phyloP scores from a whole-genome alignment of 2,797 vertebrate species.

The Neosilurus hyrtlii region DNA sequence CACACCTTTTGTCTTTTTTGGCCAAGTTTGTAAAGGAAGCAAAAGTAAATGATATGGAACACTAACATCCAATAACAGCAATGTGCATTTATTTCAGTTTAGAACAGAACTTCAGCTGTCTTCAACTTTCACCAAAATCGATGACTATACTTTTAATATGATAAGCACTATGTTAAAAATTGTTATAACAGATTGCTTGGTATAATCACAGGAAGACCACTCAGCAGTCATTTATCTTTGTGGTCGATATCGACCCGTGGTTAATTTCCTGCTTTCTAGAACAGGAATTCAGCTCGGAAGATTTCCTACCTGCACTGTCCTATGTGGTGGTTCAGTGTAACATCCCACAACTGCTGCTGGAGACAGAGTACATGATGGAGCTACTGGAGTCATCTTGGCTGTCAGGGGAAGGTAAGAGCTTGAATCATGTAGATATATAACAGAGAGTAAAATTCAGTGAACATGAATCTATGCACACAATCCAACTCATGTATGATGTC shows the following conservation, averaged over 20 bases:
- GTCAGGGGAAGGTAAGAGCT: constrained; percentile 78
- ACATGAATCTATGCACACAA: too few relatives aligned
- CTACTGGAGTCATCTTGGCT: constrained; percentile 83
- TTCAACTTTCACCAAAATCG: not conserved
- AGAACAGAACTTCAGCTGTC: not conserved
- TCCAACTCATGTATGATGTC: not conserved
- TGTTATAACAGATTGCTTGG: not conserved
- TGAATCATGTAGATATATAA: not conserved
- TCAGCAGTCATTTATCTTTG: not conserved
- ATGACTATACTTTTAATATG: not conserved
- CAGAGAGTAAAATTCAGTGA: not conserved
- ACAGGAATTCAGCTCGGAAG: constrained; percentile 79
- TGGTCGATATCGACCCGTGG: not conserved
- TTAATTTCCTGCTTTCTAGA: constrained; percentile 63
- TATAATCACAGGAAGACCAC: not conserved
- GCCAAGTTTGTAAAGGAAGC: not conserved
- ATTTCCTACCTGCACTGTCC: constrained; percentile 82
- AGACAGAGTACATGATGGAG: constrained; percentile 87
- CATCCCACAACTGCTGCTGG: constrained; percentile 78
- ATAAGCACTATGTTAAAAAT: not conserved
- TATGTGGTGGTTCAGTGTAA: constrained; percentile 82
- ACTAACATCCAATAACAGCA: not conserved
- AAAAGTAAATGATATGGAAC: not conserved
- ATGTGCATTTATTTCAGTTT: not conserved
- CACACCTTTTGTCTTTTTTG: too few relatives aligned